Percentiles rank a stretch among this genome's conserved stretches.
Conservation (phyloP, 2,797 vertebrate species). For the Aplochiton taeniatus region DNA sequence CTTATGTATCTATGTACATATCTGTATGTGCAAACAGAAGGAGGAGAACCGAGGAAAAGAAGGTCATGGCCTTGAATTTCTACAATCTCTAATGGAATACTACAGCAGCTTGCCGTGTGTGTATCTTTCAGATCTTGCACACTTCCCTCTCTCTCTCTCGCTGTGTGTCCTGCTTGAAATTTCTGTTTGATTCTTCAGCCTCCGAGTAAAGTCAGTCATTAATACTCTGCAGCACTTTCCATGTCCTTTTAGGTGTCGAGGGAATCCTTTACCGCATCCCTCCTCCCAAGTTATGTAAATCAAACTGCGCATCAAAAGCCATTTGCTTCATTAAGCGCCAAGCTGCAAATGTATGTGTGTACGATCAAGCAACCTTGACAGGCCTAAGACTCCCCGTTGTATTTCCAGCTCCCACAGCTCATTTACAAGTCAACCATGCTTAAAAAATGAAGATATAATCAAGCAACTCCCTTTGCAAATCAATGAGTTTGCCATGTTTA, state of each 20-base stretch:
- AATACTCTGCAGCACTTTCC: slow-evolving; percentile 66
- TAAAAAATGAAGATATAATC: slow-evolving; percentile 75
- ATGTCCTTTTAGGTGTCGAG: slow-evolving; percentile 69
- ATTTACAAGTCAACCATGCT: slow-evolving; percentile 72
- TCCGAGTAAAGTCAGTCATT: slow-evolving; percentile 69
- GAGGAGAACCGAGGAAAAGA: slow-evolving; percentile 29
- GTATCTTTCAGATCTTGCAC: slow-evolving; percentile 67
- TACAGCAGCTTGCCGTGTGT: slow-evolving; percentile 52
- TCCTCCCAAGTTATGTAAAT: slow-evolving; percentile 75
- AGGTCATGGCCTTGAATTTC: slow-evolving; percentile 54
- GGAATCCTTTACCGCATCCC: slow-evolving; percentile 69
- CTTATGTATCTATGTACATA: slow-evolving; percentile 6
- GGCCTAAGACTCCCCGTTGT: slow-evolving; percentile 67
- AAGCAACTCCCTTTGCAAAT: slow-evolving; percentile 73
- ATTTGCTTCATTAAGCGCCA: slow-evolving; percentile 72
- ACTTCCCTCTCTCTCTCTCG: slow-evolving; percentile 42
- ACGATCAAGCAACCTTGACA: slow-evolving; percentile 73
- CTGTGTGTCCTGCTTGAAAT: slow-evolving; percentile 75
- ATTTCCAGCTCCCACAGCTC: slow-evolving; percentile 68
- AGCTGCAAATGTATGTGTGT: slow-evolving; percentile 70
- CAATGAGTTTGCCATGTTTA: slow-evolving; percentile 73
- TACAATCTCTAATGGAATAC: slow-evolving; percentile 57
- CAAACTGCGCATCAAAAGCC: slow-evolving; percentile 73
- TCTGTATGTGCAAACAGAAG: background rate
- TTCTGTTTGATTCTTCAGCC: slow-evolving; percentile 74